These are phyloP conservation scores for Xenus cinereus DNA, from an alignment of 2,113 vertebrate genomes.

Conservation along the genomic window DNA sequence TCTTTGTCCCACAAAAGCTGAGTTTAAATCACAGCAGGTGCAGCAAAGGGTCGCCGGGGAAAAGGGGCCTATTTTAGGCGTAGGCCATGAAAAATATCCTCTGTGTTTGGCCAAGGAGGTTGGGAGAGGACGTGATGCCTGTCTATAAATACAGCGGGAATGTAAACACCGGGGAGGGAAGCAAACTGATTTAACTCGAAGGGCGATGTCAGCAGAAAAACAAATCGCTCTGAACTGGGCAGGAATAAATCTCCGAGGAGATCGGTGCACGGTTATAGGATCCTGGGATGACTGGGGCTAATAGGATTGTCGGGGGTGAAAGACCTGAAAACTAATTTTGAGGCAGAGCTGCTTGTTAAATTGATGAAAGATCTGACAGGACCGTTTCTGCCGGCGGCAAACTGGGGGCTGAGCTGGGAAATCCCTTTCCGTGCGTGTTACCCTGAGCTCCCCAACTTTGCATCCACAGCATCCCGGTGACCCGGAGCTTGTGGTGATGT, in stretches of 20 bases:
- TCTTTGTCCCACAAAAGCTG: not conserved
- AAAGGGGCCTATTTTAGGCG: not conserved
- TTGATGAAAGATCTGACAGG: not conserved
- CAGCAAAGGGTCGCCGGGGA: not conserved
- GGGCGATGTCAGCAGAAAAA: slow-evolving; percentile 19
- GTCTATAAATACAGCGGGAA: slow-evolving; percentile 33
- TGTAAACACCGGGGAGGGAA: slow-evolving; percentile 36
- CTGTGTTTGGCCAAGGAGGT: not conserved
- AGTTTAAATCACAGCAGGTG: not conserved
- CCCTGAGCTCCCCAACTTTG: not conserved
- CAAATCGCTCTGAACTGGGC: not conserved
- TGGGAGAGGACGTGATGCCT: slow-evolving; percentile 2
- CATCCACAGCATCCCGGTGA: not conserved
- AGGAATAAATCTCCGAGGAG: not conserved
- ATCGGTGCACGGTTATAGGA: not conserved
- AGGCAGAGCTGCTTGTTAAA: slow-evolving; percentile 43
- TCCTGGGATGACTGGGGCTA: not conserved
- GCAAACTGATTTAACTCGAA: not conserved
- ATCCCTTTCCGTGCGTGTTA: not conserved
- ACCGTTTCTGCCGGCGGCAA: not conserved
- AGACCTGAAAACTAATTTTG: not conserved
- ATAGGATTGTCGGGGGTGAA: not conserved
- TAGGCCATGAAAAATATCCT: not conserved
- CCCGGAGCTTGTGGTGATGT: not conserved
- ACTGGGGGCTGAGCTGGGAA: slow-evolving; percentile 5